Evolutionary conservation across 2,113 vertebrate genomes (phyloP).

Genomic region (Anarrhichthys ocellatus): DNA sequence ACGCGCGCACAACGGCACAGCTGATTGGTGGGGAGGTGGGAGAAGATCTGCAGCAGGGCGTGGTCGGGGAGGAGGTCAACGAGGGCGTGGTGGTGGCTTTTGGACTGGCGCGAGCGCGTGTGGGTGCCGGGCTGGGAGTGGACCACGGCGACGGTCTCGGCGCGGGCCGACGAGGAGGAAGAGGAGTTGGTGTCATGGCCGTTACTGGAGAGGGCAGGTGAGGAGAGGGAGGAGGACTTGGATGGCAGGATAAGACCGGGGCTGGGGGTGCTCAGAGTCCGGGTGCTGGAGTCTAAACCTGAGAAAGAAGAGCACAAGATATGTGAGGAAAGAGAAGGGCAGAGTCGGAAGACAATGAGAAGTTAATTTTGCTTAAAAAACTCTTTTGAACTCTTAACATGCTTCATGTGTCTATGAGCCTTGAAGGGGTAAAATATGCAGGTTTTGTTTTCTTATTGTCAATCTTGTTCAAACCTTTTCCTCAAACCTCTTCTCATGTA

Average conservation of each 20-base stretch:
- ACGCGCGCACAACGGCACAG: constrained; percentile 94
- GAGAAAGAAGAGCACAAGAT: constrained; percentile 30
- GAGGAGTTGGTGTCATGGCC: constrained; percentile 87
- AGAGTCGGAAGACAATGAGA: background rate
- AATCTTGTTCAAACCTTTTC: no score
- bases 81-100: constrained; percentile 85
- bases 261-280: constrained; percentile 95
- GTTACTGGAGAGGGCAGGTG: constrained; percentile 88
- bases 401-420: no score
- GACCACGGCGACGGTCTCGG: constrained; percentile 95
- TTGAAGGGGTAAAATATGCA: no score
- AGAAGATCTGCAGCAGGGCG: constrained; percentile 89
- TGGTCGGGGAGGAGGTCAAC: constrained; percentile 92
- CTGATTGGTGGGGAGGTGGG: constrained; percentile 95
- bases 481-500: no score
- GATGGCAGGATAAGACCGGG: constrained; percentile 93
- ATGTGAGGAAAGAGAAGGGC: background rate
- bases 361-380: background rate
- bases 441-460: no score
- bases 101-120: constrained; percentile 86
- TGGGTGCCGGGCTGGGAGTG: constrained; percentile 88
- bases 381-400: background rate
- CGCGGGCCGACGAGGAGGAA: constrained; percentile 90
- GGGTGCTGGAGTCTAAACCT: constrained; percentile 95
- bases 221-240: constrained; percentile 87